Evolutionary conservation across 2,888 invertebrate species (phyloP).

Genomic region (Terebella lapidaria): DNA sequence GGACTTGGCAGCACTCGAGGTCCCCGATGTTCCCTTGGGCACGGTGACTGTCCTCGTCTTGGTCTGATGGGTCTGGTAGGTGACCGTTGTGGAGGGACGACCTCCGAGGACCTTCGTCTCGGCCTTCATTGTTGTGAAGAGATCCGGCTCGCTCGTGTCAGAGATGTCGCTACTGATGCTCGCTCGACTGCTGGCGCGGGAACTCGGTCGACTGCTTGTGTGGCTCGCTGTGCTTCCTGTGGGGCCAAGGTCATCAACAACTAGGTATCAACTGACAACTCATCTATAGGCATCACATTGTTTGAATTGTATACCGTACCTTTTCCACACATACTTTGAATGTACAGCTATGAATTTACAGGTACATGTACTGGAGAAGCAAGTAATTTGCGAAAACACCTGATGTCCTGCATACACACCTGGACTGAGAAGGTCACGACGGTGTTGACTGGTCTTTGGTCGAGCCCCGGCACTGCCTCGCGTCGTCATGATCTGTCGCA

Average conservation of each 20-base stretch:
- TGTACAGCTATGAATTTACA: no score
- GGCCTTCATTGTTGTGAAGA: slow-evolving; percentile 45
- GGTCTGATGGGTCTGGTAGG: slow-evolving; percentile 31
- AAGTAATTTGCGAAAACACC: no score
- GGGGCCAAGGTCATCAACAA: no score
- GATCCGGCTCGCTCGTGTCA: slow-evolving; percentile 53
- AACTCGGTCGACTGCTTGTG: slow-evolving; percentile 47
- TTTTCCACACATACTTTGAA: no score
- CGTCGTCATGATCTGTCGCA: slow-evolving; percentile 40
- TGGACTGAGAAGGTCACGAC: slow-evolving; percentile 32
- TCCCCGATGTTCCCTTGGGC: background rate
- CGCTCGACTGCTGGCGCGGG: slow-evolving; percentile 59
- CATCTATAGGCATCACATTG: no score
- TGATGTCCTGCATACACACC: slow-evolving; percentile 27
- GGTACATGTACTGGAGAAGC: no score
- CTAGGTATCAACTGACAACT: no score
- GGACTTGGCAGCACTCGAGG: background rate
- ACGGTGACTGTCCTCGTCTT: slow-evolving; percentile 1
- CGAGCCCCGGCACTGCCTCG: slow-evolving; percentile 18
- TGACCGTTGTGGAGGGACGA: slow-evolving; percentile 43
- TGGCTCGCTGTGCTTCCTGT: slow-evolving; percentile 7
- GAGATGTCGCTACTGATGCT: slow-evolving; percentile 83
- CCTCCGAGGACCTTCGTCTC: slow-evolving; percentile 41
- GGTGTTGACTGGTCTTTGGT: slow-evolving; percentile 22
- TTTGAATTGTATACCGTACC: no score